Percentiles rank a stretch among this genome's conserved stretches.
These are phyloP conservation scores for Eclectus roratus DNA, from an alignment of 2,113 vertebrate genomes.

Conservation along the genomic window DNA sequence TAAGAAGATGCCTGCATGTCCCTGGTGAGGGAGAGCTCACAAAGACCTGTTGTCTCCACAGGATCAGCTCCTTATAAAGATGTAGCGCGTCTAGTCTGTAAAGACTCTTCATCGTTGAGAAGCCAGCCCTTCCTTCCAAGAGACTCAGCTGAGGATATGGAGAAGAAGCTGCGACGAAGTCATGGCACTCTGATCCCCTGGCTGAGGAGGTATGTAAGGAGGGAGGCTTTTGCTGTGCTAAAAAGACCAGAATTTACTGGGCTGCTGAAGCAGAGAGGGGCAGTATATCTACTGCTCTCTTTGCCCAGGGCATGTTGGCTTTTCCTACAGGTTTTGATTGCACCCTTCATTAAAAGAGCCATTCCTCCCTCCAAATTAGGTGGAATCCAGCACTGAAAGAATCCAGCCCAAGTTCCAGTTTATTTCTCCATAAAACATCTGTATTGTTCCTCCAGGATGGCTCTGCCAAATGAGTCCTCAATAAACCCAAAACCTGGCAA, in stretches of 20 bases:
- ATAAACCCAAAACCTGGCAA: conserved; percentile 69
- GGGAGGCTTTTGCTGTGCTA: neutral
- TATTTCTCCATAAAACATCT: conserved; percentile 73
- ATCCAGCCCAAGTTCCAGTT: conserved; percentile 59
- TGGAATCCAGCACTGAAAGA: conserved; percentile 61
- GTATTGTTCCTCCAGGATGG: conserved; percentile 70
- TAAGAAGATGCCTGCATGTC: neutral
- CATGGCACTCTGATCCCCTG: neutral
- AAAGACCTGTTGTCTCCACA: neutral
- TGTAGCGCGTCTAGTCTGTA: neutral
- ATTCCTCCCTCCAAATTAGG: conserved; percentile 62
- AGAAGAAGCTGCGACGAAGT: neutral
- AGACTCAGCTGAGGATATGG: neutral
- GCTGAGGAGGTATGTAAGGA: neutral
- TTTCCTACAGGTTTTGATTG: conserved; percentile 47
- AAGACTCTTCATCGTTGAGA: neutral
- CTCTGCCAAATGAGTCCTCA: conserved; percentile 70
- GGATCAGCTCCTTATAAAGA: neutral
- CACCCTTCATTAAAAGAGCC: conserved; percentile 57
- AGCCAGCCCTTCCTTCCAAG: neutral
- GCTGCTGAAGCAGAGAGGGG: neutral
- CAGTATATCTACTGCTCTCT: neutral
- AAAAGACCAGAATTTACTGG: neutral
- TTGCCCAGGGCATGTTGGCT: conserved; percentile 57
- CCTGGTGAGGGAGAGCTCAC: neutral